These are phyloP conservation scores for Nemoura dubitans DNA, from an alignment of 2,888 invertebrate genomes.

Conservation along the genomic window DNA sequence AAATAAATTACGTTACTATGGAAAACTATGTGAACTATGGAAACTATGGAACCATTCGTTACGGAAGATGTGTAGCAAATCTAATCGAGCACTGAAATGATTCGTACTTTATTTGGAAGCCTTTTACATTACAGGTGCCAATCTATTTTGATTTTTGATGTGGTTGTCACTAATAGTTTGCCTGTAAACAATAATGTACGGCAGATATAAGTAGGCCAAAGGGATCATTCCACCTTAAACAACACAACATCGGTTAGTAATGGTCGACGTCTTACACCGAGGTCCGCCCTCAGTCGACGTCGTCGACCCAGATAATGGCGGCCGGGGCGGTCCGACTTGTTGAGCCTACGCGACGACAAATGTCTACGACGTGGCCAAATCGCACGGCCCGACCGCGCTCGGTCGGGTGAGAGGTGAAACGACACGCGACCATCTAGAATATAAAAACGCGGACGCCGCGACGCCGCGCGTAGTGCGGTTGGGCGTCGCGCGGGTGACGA, in stretches of 20 bases:
- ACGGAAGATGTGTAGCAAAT: too few relatives aligned
- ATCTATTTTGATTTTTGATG: too few relatives aligned
- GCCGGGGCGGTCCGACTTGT: conserved; percentile 15
- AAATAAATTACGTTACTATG: too few relatives aligned
- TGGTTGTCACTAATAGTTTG: too few relatives aligned
- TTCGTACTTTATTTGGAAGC: too few relatives aligned
- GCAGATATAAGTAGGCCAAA: too few relatives aligned
- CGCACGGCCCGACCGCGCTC: neutral
- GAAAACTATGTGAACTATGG: too few relatives aligned
- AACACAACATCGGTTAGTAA: neutral
- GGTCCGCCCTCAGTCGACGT: neutral
- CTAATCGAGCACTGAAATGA: too few relatives aligned
- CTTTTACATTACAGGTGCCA: too few relatives aligned
- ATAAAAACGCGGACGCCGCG: neutral
- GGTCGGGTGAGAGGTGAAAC: conserved; percentile 5
- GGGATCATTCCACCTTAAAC: too few relatives aligned
- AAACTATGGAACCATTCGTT: too few relatives aligned
- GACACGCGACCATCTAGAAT: neutral
- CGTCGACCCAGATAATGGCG: neutral
- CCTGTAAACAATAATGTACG: too few relatives aligned
- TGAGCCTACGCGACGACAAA: conserved; percentile 30
- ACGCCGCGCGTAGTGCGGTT: neutral
- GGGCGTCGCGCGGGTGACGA: neutral
- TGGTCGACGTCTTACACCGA: neutral
- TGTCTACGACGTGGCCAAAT: conserved; percentile 29